Percentiles rank a stretch among this genome's conserved stretches.
phyloP scores from a whole-genome alignment of 2,797 vertebrate genomes.

The Moxostoma hubbsi region DNA sequence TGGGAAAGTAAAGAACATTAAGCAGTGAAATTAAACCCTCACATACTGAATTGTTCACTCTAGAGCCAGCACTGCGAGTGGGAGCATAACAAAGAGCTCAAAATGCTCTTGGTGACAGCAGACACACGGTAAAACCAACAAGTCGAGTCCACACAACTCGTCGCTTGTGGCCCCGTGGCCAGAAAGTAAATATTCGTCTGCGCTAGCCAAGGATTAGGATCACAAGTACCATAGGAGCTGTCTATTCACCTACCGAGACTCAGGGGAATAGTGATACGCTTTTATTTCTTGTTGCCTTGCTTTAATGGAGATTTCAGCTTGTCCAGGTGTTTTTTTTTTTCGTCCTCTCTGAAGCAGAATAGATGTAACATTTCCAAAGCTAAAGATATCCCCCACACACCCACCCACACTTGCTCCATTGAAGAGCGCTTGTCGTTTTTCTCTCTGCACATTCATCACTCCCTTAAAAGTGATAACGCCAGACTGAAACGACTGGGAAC shows the following conservation, averaged over 20 bases:
- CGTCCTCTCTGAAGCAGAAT: constrained; percentile 6
- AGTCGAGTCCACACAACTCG: constrained; percentile 33
- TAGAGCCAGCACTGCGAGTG: constrained; percentile 22
- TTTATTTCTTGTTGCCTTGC: constrained; percentile 66
- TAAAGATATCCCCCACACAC: constrained; percentile 24
- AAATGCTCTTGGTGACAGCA: constrained; percentile 35
- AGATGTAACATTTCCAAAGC: constrained; percentile 26
- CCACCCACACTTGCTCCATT: constrained; percentile 42
- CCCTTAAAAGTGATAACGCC: constrained; percentile 70
- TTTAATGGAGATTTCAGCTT: constrained; percentile 71
- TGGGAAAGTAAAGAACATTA: constrained; percentile 50
- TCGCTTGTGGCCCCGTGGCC: constrained; percentile 15
- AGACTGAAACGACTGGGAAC: constrained; percentile 63
- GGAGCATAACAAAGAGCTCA: constrained; percentile 38
- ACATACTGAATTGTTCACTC: constrained; percentile 43
- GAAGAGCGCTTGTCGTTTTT: constrained; percentile 56
- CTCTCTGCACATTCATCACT: constrained; percentile 74
- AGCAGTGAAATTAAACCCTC: constrained; percentile 57
- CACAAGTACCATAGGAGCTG: constrained; percentile 62
- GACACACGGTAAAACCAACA: constrained; percentile 42
- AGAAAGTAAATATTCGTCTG: constrained; percentile 50
- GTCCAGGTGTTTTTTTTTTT: constrained; percentile 66
- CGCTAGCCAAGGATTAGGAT: constrained; percentile 43
- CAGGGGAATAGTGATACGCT: constrained; percentile 62
- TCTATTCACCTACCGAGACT: constrained; percentile 63